Percentiles rank a stretch among this genome's conserved stretches.
Conservation (phyloP, 2,888 invertebrate genomes). For the Aspidapion aeneum region DNA sequence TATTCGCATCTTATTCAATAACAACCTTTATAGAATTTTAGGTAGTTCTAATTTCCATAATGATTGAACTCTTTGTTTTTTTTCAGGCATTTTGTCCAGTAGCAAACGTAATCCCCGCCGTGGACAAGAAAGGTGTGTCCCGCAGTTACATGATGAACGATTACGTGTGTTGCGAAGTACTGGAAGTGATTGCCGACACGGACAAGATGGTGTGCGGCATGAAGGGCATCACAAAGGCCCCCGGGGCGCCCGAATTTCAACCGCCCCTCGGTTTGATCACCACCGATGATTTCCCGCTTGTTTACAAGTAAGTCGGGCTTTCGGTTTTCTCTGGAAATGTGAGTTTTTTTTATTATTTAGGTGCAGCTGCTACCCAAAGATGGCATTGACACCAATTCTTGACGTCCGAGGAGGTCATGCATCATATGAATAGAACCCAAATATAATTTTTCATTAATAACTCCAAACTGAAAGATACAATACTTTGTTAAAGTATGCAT, state of each 20-base stretch:
- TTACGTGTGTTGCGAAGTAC: slow-evolving; percentile 83
- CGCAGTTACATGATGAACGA: slow-evolving; percentile 79
- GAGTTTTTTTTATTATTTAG: slow-evolving; percentile 24
- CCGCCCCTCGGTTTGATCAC: slow-evolving; percentile 79
- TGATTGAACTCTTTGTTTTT: too few species aligned
- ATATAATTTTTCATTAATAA: too few species aligned
- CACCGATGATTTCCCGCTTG: slow-evolving; percentile 74
- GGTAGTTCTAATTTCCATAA: too few species aligned
- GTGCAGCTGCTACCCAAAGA: background rate
- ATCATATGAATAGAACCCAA: too few species aligned
- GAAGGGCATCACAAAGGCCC: slow-evolving; percentile 70
- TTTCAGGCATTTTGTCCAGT: slow-evolving; percentile 64
- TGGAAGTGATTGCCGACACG: slow-evolving; percentile 81
- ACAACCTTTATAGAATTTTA: too few species aligned
- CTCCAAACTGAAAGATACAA: too few species aligned
- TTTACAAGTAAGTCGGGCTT: slow-evolving; percentile 72
- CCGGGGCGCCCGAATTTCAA: slow-evolving; percentile 67
- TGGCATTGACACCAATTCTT: too few species aligned
- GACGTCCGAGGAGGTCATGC: too few species aligned
- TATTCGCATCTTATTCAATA: too few species aligned
- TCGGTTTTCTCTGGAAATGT: slow-evolving; percentile 4
- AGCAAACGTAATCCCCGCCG: slow-evolving; percentile 69
- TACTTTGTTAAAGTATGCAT: too few species aligned
- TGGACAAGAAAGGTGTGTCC: slow-evolving; percentile 74
- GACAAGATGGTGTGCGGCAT: slow-evolving; percentile 87